Conservation (phyloP, 2,797 vertebrate genomes). For the Anableps anableps region DNA sequence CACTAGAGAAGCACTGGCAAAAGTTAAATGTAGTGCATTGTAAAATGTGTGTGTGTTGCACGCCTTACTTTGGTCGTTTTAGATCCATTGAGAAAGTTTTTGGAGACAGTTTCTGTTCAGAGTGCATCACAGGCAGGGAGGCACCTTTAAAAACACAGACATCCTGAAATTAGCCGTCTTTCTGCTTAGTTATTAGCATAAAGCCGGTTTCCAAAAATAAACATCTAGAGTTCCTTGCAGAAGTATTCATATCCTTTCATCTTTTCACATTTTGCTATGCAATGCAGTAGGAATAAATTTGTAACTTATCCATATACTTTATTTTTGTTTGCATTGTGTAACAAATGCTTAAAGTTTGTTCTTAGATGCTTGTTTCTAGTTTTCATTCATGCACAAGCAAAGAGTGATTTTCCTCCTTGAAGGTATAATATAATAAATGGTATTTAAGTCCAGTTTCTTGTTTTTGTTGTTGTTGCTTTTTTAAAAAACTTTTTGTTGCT, state of each 20-base stretch:
- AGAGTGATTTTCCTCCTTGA: neutral
- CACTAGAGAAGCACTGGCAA: neutral
- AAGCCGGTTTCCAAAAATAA: slow-evolving; percentile 1
- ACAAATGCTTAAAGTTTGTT: neutral
- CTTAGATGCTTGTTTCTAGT: neutral
- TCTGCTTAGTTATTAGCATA: neutral
- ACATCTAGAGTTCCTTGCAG: neutral
- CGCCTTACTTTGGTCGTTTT: slow-evolving; percentile 67
- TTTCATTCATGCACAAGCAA: neutral
- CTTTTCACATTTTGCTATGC: neutral
- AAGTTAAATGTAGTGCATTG: neutral
- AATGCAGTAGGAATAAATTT: neutral
- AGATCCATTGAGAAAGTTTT: slow-evolving; percentile 58
- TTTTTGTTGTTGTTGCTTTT: neutral
- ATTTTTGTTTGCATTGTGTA: neutral
- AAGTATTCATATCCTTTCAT: neutral
- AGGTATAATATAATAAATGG: neutral
- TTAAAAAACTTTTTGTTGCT: neutral
- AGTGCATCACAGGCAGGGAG: slow-evolving; percentile 30
- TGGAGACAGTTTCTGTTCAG: slow-evolving; percentile 13
- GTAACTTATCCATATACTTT: neutral
- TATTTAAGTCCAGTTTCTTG: neutral
- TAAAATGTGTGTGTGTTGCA: neutral
- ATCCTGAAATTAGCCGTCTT: neutral
- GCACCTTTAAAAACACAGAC: slow-evolving; percentile 49